Conservation (phyloP, 2,113 vertebrate genomes). For the Halcyon malimbica region DNA sequence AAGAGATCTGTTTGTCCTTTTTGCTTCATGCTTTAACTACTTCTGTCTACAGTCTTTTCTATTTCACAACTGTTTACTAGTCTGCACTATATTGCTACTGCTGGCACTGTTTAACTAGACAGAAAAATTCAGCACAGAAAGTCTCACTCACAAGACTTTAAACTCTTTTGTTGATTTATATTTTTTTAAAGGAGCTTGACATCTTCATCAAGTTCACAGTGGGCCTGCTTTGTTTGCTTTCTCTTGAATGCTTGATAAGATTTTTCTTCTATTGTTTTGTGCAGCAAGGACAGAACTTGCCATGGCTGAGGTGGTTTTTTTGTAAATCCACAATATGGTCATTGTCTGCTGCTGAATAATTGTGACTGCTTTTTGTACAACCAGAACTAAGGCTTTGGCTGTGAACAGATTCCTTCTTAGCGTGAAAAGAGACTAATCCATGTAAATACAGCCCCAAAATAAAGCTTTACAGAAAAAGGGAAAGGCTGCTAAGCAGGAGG, state of each 20-base stretch:
- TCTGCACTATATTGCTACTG: slow-evolving; percentile 65
- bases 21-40: slow-evolving; percentile 51
- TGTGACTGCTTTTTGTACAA: slow-evolving; percentile 98
- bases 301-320: slow-evolving; percentile 89
- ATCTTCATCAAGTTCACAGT: slow-evolving; percentile 92
- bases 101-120: slow-evolving; percentile 77
- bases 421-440: slow-evolving; percentile 99
- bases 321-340: slow-evolving; percentile 99
- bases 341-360: slow-evolving; percentile 99
- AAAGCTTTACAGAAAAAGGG: slow-evolving; percentile 93
- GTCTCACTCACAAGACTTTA: slow-evolving; percentile 80
- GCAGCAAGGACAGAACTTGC: slow-evolving; percentile 97
- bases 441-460: slow-evolving; percentile 99
- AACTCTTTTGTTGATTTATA: slow-evolving; percentile 82
- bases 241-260: slow-evolving; percentile 95
- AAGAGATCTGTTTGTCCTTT: slow-evolving; percentile 45
- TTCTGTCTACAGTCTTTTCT: slow-evolving; percentile 23
- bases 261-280: slow-evolving; percentile 90
- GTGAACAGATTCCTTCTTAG: slow-evolving; percentile 98
- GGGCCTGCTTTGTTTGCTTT: slow-evolving; percentile 99
- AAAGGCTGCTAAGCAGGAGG: slow-evolving; percentile 87
- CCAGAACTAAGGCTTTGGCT: slow-evolving; percentile 95
- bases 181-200: slow-evolving; percentile 87
- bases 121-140: slow-evolving; percentile 72
- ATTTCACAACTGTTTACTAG: slow-evolving; percentile 43